A percentile compares a stretch with the other conserved stretches of the same genome.
These are phyloP conservation scores for Agrochola litura DNA, from an alignment of 2,888 invertebrate species.

Conservation along the genomic window DNA sequence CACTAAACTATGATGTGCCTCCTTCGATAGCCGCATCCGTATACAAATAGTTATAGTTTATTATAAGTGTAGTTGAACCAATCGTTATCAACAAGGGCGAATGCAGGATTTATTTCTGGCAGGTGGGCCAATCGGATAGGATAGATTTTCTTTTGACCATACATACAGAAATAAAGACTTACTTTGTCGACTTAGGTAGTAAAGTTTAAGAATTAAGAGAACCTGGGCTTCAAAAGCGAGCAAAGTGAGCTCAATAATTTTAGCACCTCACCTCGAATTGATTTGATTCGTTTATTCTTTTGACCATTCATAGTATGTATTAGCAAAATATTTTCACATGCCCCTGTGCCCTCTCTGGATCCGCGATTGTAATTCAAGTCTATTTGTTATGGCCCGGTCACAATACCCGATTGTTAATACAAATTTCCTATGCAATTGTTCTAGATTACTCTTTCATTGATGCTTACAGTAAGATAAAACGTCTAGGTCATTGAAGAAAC, in stretches of 20 bases:
- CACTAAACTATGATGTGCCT: neutral
- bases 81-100: neutral
- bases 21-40: neutral
- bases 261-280: too few relatives aligned
- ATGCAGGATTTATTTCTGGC: neutral
- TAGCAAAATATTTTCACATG: too few relatives aligned
- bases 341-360: too few relatives aligned
- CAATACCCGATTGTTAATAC: neutral
- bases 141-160: neutral
- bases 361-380: neutral
- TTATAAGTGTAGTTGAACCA: neutral
- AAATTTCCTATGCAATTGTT: neutral
- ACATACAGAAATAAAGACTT: neutral
- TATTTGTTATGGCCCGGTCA: neutral
- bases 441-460: neutral
- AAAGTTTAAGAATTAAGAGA: too few relatives aligned
- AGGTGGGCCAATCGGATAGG: neutral
- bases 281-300: too few relatives aligned
- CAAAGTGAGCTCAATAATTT: too few relatives aligned
- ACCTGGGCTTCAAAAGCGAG: too few relatives aligned
- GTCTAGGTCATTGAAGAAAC: neutral
- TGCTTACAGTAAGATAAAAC: neutral
- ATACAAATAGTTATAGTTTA: constrained; percentile 1
- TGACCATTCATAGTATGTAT: too few relatives aligned
- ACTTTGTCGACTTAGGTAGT: too few relatives aligned